A percentile compares a stretch with the other conserved stretches of the same genome.
Evolutionary conservation across 1,140 invertebrate genomes (phyloP).

Genomic region (Pachyrhynchus sulphureomaculatus): DNA sequence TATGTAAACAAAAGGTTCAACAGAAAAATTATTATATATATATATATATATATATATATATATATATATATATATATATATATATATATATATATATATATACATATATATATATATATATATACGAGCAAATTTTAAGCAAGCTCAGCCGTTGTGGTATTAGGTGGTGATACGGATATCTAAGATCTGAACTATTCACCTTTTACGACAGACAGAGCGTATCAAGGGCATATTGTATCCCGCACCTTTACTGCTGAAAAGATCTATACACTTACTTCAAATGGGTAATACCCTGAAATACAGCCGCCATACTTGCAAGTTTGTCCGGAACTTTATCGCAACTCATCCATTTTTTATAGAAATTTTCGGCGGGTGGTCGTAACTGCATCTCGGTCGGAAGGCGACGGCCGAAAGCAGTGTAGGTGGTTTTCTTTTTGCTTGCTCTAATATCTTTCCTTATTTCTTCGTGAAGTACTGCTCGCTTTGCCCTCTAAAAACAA

Average conservation of each 20-base stretch:
- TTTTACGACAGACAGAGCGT: neutral
- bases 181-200: neutral
- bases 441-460: constrained; percentile 55
- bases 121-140: too few relatives aligned
- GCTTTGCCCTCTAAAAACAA: constrained; percentile 33
- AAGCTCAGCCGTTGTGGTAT: too few relatives aligned
- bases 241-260: neutral
- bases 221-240: neutral
- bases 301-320: constrained; percentile 58
- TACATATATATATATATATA: too few relatives aligned
- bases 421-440: constrained; percentile 50
- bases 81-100: too few relatives aligned
- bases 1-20: too few relatives aligned
- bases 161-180: too few relatives aligned
- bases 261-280: constrained; percentile 50
- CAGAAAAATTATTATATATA: too few relatives aligned
- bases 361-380: constrained; percentile 55
- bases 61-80: too few relatives aligned
- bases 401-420: constrained; percentile 54
- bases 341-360: constrained; percentile 53
- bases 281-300: constrained; percentile 59
- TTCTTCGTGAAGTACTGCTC: constrained; percentile 49
- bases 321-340: constrained; percentile 56
- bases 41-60: too few relatives aligned
- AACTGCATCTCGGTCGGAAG: constrained; percentile 56